Evolutionary conservation across 2,113 vertebrate genomes (phyloP), one percentile per base, ranked within the genome.

Genomic region (Trinectes maculatus): DNA sequence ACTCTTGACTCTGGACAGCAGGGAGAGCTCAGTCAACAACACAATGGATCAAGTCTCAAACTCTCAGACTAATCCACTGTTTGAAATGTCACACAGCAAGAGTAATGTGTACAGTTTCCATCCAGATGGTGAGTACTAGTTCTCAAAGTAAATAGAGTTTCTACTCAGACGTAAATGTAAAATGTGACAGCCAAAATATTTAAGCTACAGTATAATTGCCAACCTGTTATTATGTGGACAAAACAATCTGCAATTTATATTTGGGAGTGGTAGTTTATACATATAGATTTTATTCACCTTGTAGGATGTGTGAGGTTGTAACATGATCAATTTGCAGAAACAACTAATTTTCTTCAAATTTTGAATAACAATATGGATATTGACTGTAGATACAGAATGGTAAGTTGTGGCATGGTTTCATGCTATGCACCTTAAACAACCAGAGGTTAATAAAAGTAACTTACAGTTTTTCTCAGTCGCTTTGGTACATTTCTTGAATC

Each of bases 21-120:
- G 87, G 81, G 73, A 88, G 18, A 73, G 18, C 3, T 16, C 54
- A 0, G 11, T 40, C 25, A 78, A 86, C 19, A n/a, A 1, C 1
- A 8, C 0, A 0, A 37, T 3, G 1, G 49, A 37, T 2, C n/a
- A 16, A 0, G 29, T 51, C 0, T 63, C 74, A 0, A 67, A 57
- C 58, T 83, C 70, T 5, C 69, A 77, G 8, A 80, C 2, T 2
- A 91, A 91, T 74, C 88, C 88, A 0, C 64, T 90, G 58, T 90
- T 84, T 28, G 78, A 40, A 16, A 71, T 85, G 82, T 77, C 79
- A 0, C 46, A 83, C 19, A 80, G 76, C 74, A 63, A 7, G 2
- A 77, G 5, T 0, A 82, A 83, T 1, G 21, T 77, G 12, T 53
- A 63, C 72, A 73, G 18, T 28, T 46, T 83, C n/a, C 60, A 88